Evolutionary conservation across 2,888 invertebrate genomes (phyloP).

Genomic region (Cryptocephalus moraei): DNA sequence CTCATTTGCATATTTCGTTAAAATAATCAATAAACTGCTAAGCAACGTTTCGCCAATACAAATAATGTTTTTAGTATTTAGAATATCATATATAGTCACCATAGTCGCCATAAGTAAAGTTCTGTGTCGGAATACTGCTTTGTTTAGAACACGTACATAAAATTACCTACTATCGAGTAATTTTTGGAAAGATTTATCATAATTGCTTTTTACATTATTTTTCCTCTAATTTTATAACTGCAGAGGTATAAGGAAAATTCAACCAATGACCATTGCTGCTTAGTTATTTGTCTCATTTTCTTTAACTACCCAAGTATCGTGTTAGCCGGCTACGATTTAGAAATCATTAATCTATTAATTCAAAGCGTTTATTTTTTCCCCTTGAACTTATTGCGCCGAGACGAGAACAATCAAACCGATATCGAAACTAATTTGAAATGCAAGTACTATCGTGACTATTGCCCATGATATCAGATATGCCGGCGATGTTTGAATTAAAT

Average conservation of each 20-base stretch:
- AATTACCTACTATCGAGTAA: no score
- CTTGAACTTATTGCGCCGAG: background rate
- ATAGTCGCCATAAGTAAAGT: no score
- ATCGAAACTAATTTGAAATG: conserved; percentile 6
- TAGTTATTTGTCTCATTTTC: conserved; percentile 4
- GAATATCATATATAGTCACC: no score
- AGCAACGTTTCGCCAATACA: conserved; percentile 33
- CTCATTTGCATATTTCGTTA: conserved; percentile 28
- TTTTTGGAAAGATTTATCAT: no score
- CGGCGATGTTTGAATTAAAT: conserved; percentile 35
- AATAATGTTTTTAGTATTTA: conserved; percentile 19
- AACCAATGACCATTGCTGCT: no score
- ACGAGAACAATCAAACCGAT: background rate
- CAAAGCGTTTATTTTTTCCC: background rate
- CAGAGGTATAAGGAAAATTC: no score
- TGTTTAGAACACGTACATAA: no score
- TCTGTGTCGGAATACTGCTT: no score
- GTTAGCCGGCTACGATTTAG: background rate
- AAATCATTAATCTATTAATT: no score
- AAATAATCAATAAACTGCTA: conserved; percentile 33
- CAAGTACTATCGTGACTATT: conserved; percentile 30
- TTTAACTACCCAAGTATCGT: no score
- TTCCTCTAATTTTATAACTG: no score
- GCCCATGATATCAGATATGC: conserved; percentile 35
- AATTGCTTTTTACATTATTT: no score